Base-by-base conservation (phyloP, 2,797 vertebrate species). In the Poecilia velifera region DNA sequence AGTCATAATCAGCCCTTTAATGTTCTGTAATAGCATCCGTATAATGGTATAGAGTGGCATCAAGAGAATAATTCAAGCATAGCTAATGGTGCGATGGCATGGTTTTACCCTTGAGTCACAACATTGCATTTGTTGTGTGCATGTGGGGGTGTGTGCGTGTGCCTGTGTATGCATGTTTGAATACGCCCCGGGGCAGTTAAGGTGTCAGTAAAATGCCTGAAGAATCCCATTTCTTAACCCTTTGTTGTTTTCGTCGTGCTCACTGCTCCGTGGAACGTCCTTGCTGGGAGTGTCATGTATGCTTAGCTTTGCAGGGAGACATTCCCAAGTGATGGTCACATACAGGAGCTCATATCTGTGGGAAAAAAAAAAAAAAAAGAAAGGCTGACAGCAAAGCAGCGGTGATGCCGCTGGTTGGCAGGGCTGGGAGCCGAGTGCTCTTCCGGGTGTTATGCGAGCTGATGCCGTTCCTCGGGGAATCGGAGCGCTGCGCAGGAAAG, bases 61-160 rank as follows among this genome's bases (percentile, higher is more conserved):
- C 91, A 86, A 93, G 93, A 95, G 92, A 92, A 94, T 91, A 91
- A 92, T 93, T 91, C 92, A 94, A 86, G 90, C 93, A 87, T 93
- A 92, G 91, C 94, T 94, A 93, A 95, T 94, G 91, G 91, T 82
- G 89, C 78, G 86, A 86, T 94, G 82, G 87, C 76, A 73, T 87
- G 90, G 83, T 92, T 94, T 95, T 95, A 95, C 92, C 93, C 94
- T 95, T 95, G 93, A 94, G 91, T 92, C 92, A 93, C 93, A 94
- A 93, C 93, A 91, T 74, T 90, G 87, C 84, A 88, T 92, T 92
- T 93, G 91, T 91, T 94, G 89, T 91, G 84, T 91, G 88, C 71
- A 80, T 72, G 82, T 84, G 84, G 72, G 80, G 76, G 76, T 25
- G 79, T 25, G 79, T 81, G 86, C 6, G 14, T 82, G 84, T 76